These are phyloP conservation scores for Troilus luridus DNA, from an alignment of 2,888 invertebrate genomes.

Conservation along the genomic window DNA sequence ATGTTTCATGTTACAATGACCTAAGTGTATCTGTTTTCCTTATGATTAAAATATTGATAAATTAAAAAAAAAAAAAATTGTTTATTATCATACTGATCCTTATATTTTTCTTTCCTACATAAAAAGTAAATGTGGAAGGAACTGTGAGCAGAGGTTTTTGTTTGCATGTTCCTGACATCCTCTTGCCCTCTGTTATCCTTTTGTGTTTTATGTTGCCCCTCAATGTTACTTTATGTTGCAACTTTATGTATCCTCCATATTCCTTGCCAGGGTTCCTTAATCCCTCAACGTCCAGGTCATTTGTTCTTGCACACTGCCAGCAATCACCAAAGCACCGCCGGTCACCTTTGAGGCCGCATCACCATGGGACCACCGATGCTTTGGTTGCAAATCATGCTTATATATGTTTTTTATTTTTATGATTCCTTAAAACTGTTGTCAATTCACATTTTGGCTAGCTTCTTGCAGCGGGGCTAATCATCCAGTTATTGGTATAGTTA, in stretches of 20 bases:
- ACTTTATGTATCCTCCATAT: conserved; percentile 47
- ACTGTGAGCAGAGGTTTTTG: background rate
- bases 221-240: conserved; percentile 59
- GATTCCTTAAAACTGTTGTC: conserved; percentile 35
- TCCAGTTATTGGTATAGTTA: conserved; percentile 34
- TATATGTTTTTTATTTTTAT: conserved; percentile 50
- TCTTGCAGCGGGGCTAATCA: conserved; percentile 56
- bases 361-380: conserved; percentile 58
- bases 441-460: conserved; percentile 58
- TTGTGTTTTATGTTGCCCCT: conserved; percentile 59
- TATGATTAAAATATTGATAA: background rate
- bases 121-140: conserved; percentile 1
- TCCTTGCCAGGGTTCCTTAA: background rate
- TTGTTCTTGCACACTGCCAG: conserved; percentile 56
- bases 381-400: conserved; percentile 58
- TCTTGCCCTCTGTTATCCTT: conserved; percentile 45
- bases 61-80: background rate
- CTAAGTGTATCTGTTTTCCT: background rate
- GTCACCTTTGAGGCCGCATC: conserved; percentile 49
- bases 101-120: background rate
- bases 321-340: conserved; percentile 58
- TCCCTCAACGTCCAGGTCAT: conserved; percentile 26
- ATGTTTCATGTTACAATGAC: background rate
- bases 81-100: background rate
- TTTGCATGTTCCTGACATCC: conserved; percentile 50